Evolutionary conservation across 1,140 invertebrate genomes (phyloP).

Genomic region (Copidosoma floridanum): DNA sequence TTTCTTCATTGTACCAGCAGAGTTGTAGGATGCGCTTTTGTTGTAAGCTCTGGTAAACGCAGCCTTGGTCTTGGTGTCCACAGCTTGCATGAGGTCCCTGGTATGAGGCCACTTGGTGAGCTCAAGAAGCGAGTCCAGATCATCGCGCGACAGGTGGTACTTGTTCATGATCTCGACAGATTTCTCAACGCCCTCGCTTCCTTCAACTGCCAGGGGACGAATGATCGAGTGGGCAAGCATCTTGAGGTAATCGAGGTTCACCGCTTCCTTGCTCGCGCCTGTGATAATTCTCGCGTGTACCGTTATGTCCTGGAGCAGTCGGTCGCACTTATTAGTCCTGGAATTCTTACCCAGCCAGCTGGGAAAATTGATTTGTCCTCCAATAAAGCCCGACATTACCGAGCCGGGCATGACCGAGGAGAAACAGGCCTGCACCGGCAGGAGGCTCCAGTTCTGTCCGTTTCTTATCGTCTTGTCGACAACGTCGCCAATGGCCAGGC

Average conservation of each 20-base stretch:
- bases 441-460: slow-evolving; percentile 80
- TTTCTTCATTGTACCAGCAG: slow-evolving; percentile 61
- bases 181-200: slow-evolving; percentile 69
- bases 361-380: slow-evolving; percentile 84
- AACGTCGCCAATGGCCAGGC: slow-evolving; percentile 82
- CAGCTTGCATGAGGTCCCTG: slow-evolving; percentile 69
- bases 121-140: slow-evolving; percentile 85
- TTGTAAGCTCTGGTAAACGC: slow-evolving; percentile 92
- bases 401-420: slow-evolving; percentile 88
- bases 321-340: slow-evolving; percentile 72
- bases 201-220: slow-evolving; percentile 69
- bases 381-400: slow-evolving; percentile 76
- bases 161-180: slow-evolving; percentile 76
- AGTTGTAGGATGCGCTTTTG: slow-evolving; percentile 73
- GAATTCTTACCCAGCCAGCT: slow-evolving; percentile 96
- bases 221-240: slow-evolving; percentile 71
- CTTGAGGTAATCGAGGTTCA: slow-evolving; percentile 81
- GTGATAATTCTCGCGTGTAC: slow-evolving; percentile 55
- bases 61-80: slow-evolving; percentile 86
- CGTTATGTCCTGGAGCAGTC: slow-evolving; percentile 49
- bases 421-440: slow-evolving; percentile 89
- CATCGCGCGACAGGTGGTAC: slow-evolving; percentile 77
- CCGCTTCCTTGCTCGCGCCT: slow-evolving; percentile 72
- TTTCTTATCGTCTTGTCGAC: slow-evolving; percentile 79
- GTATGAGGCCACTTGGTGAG: slow-evolving; percentile 80